Base-by-base conservation (phyloP, 2,888 invertebrate genomes). In the Himalopsyche kuldschensis region DNA sequence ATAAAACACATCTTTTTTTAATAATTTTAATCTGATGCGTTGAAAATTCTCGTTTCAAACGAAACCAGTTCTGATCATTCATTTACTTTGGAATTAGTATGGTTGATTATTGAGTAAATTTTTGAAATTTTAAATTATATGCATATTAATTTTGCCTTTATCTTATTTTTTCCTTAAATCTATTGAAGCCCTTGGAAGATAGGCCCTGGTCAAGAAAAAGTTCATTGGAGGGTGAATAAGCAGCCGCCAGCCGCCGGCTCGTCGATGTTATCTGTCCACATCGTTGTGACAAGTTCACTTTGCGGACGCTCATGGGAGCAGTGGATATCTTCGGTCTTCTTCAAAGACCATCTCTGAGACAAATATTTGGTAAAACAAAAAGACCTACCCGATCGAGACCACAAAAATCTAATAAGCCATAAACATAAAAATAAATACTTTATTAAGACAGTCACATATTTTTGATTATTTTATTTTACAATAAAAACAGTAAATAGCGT, bases 231-330 rank as follows among this genome's bases (percentile, higher is more conserved):
- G 55, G 55, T 55, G 55, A 55, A 20, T 55, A 55, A 55, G 55
- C 55, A 55, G 55, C 79, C 79, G 48, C 75, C 15, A 41, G 41
- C 81, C 78, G 48, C 75, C 48, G 78, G 41, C 24, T 32, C 76
- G 78, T 83, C 78, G 85, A 86, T 84, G 75, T 20, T 86, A 85
- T 86, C 86, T 81, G 75, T 20, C 27, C 76, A 75, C 84, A 86
- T 86, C 86, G 82, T 85, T 86, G 85, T 86, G 86, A 86, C 86
- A 86, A 84, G 85, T 81, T 69, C 84, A 83, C 83, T 85, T 84
- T 75, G 85, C 84, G 82, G 78, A 84, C 81, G 83, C 78, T 81
- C 80, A 69, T 83, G 81, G 83, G 75, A 83, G 83, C 83, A 81
- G 30, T 24, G 41, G 69, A 81, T 35, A 47, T 17, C 32, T 75